A percentile compares a stretch with the other conserved stretches of the same genome.
Evolutionary conservation across 2,888 invertebrate genomes (phyloP).

Genomic region (Crioceris asparagi): DNA sequence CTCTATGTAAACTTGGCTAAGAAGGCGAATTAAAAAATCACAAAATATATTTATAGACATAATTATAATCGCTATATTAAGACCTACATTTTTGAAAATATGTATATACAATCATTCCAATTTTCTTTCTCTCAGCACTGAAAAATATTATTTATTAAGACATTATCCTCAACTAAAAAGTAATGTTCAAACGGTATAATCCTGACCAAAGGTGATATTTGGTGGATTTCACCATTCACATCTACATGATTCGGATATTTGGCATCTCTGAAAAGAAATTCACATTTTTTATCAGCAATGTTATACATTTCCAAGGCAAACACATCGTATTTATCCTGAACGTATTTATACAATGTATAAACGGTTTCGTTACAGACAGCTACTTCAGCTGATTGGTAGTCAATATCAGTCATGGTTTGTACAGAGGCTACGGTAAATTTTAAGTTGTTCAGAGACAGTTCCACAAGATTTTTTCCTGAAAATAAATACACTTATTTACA

Average conservation of each 20-base stretch:
- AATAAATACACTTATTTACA: slow-evolving; percentile 5
- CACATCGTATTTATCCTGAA: slow-evolving; percentile 8
- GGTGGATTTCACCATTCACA: neutral
- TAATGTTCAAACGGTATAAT: slow-evolving; percentile 11
- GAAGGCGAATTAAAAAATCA: too few relatives aligned
- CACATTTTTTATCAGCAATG: slow-evolving; percentile 10
- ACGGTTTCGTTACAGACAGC: slow-evolving; percentile 21
- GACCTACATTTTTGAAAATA: too few relatives aligned
- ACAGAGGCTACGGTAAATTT: slow-evolving; percentile 15
- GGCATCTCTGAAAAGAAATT: slow-evolving; percentile 10
- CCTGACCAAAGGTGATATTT: slow-evolving; percentile 4
- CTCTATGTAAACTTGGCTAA: too few relatives aligned
- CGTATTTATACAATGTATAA: slow-evolving; percentile 25
- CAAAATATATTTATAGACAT: too few relatives aligned
- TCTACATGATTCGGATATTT: slow-evolving; percentile 5
- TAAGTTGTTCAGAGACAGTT: slow-evolving; percentile 17
- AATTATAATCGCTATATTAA: too few relatives aligned
- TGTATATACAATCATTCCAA: too few relatives aligned
- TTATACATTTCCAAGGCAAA: slow-evolving; percentile 14
- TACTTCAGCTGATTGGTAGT: slow-evolving; percentile 21
- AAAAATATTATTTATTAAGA: slow-evolving; percentile 11
- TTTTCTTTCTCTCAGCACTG: neutral
- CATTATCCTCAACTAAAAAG: slow-evolving; percentile 10
- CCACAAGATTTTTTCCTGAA: slow-evolving; percentile 24
- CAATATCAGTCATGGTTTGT: slow-evolving; percentile 10